Conservation (phyloP, 1,140 invertebrate genomes). For the Ctenoplectra terminalis region DNA sequence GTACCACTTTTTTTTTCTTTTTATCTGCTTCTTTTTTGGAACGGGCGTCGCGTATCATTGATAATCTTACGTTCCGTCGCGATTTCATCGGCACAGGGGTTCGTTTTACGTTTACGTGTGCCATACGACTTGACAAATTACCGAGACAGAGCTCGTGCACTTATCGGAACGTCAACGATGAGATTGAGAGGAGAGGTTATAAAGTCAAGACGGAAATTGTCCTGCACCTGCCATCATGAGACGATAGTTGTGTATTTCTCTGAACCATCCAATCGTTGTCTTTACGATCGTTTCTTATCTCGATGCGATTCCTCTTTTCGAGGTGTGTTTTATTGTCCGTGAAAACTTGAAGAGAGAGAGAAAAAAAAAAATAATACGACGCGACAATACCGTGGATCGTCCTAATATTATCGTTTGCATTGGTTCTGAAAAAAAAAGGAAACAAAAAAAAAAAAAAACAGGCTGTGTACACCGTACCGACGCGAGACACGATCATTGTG, state of each 20-base stretch:
- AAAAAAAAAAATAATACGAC: too few species aligned
- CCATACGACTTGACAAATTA: not conserved
- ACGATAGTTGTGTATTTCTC: constrained; percentile 33
- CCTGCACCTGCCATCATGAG: constrained; percentile 51
- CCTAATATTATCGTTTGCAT: not conserved
- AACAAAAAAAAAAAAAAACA: too few species aligned
- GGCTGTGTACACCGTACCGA: not conserved
- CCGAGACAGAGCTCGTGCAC: not conserved
- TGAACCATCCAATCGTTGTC: constrained; percentile 7
- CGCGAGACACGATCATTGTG: not conserved
- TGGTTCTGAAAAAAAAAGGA: not conserved
- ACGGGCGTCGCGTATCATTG: constrained; percentile 30
- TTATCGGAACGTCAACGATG: not conserved
- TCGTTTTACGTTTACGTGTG: not conserved
- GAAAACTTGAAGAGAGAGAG: too few species aligned
- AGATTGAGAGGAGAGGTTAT: constrained; percentile 60
- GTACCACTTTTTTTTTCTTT: constrained; percentile 15
- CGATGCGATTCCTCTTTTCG: not conserved
- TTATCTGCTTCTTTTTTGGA: constrained; percentile 2
- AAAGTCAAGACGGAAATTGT: constrained; percentile 39
- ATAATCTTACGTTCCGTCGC: constrained; percentile 1
- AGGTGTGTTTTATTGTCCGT: not conserved
- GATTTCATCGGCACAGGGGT: not conserved
- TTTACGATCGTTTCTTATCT: not conserved
- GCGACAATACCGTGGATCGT: constrained; percentile 1